Evolutionary conservation across 1,140 invertebrate genomes (phyloP), one percentile per base, ranked within the genome.

Genomic region (Littorina saxatilis): DNA sequence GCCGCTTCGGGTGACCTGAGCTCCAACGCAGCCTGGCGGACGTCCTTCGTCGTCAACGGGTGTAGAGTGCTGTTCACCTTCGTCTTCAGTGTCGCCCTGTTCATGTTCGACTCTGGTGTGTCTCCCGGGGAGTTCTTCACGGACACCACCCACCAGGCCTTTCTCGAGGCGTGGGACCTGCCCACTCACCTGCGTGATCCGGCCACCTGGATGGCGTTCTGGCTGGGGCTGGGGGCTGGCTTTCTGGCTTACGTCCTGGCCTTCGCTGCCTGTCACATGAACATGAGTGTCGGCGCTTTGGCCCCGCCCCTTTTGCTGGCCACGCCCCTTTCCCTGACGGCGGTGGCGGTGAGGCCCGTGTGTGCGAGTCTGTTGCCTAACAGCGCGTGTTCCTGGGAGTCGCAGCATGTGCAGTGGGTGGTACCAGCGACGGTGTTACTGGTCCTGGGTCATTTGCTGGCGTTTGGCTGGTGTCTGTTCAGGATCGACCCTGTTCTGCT

Each of bases 261-360:
- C 13, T 83, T 86, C 50, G 76, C 86, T 15, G 82, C 76, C 13
- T 86, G 84, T 40, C 83, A 87, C 66, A 81, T 82, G 80, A 68
- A 85, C 81, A 76, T 85, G 82, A 73, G 84, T 39, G 20, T 55
- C 15, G 84, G 77, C 17, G 83, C 84, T 11, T 82, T 89, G 35
- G 81, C 79, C 9, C 9, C 84, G 0, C 88, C 87, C 20, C 37
- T 86, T 0, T 37, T 83, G 13, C 52, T 87, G 2, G 35, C 84
- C 50, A 40, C 81, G 7, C 86, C 84, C 4, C 37, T 87, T 15
- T 17, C 77, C n/a, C 23, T 84, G 40, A 20, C 58, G 5, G 5
- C 86, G 17, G 29, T 85, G 17, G 4, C 27, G 15, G 72, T 86
- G 23, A 17, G 17, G 20, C 39, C 55, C 0, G 68, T 50, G 2